Evolutionary conservation across 2,113 vertebrate genomes (phyloP).

Genomic region (Cebus imitator): DNA sequence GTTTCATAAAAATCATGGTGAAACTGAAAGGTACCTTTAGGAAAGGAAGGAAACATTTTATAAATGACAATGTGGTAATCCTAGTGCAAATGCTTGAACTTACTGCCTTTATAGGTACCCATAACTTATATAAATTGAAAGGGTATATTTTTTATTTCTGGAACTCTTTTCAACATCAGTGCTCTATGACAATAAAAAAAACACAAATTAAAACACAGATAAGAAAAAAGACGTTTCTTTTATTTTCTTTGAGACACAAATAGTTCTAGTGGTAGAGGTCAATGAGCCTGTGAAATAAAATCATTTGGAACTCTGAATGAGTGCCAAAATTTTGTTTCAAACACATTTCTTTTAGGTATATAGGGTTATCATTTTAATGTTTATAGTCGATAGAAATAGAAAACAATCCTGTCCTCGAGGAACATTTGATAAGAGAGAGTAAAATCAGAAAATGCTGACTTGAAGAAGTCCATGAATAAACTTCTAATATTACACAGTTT

Average conservation of each 20-base stretch:
- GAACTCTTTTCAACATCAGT: not conserved
- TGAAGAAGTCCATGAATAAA: not conserved
- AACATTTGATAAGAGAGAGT: not conserved
- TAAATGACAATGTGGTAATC: not conserved
- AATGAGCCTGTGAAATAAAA: slow-evolving; percentile 35
- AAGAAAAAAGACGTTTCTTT: not conserved
- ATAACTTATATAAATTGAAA: not conserved
- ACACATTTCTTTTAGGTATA: not conserved
- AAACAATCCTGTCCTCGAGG: not conserved
- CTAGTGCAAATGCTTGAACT: not conserved
- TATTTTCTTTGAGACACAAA: not conserved
- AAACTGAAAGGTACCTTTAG: not conserved
- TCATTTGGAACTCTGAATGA: not conserved
- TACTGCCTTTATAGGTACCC: not conserved
- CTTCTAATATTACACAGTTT: not conserved
- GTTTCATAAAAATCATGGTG: not conserved
- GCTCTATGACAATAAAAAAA: not conserved
- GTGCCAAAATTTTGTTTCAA: not conserved
- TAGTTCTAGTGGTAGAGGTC: not conserved
- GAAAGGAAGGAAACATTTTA: not conserved
- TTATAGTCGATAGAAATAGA: not conserved
- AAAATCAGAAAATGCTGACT: not conserved
- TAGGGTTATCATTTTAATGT: not conserved
- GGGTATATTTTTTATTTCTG: not conserved
- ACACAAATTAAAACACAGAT: not conserved